Evolutionary conservation across 1,140 invertebrate species (phyloP).

Genomic region (Colletes gigas): DNA sequence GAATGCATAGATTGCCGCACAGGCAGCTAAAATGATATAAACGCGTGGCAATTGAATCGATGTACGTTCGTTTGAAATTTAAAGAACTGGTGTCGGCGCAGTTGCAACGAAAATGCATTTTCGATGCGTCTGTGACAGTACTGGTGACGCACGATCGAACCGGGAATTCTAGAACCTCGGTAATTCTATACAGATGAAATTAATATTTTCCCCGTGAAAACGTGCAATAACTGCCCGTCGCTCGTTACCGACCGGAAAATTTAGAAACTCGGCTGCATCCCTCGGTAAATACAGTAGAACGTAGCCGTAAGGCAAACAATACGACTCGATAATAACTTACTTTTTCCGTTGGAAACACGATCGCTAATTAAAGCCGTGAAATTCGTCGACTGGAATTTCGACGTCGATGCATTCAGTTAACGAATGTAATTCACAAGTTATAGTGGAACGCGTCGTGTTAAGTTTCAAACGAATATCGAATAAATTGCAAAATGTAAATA

Average conservation of each 20-base stretch:
- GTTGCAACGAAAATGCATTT: neutral
- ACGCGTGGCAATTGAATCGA: constrained; percentile 31
- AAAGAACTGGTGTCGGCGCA: constrained; percentile 16
- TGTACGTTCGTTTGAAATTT: constrained; percentile 29
- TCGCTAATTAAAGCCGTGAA: constrained; percentile 36
- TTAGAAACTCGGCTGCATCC: constrained; percentile 47
- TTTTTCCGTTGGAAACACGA: neutral
- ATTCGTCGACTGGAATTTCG: neutral
- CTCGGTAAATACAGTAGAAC: constrained; percentile 18
- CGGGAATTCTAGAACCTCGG: constrained; percentile 28
- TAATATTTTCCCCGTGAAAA: constrained; percentile 55
- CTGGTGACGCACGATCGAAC: constrained; percentile 3
- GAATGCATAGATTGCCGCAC: neutral
- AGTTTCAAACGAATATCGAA: constrained; percentile 1
- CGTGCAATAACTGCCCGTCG: constrained; percentile 34
- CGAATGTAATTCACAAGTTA: constrained; percentile 30
- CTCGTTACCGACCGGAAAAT: constrained; percentile 62
- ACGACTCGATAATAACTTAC: constrained; percentile 31
- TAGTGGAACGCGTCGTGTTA: neutral
- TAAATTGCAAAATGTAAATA: neutral
- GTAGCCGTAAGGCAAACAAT: constrained; percentile 39
- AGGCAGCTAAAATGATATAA: constrained; percentile 21
- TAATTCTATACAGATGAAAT: constrained; percentile 53
- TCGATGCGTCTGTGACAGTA: neutral
- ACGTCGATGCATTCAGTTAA: constrained; percentile 3